phyloP scores from a whole-genome alignment of 1,140 invertebrate species.

The Pollicipes pollicipes region DNA sequence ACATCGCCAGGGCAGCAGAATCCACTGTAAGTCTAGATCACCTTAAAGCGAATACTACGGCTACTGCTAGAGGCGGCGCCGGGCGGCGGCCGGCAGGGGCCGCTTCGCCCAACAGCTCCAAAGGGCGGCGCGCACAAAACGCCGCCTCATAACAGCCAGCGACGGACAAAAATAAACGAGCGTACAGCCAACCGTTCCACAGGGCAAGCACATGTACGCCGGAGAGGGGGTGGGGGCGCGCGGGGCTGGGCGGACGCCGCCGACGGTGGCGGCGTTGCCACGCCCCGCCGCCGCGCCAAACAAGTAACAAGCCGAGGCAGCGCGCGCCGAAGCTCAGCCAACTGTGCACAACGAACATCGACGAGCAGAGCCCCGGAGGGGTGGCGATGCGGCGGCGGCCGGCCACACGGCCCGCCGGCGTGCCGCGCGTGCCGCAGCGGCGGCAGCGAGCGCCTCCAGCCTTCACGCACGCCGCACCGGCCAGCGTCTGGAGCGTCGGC shows the following conservation, averaged over 20 bases:
- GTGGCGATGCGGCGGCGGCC: too few relatives aligned
- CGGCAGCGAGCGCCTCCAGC: too few relatives aligned
- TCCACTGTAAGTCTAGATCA: not conserved
- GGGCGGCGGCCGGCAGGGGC: too few relatives aligned
- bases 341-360: not conserved
- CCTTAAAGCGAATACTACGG: not conserved
- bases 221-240: not conserved
- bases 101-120: not conserved
- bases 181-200: not conserved
- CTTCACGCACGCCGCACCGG: too few relatives aligned
- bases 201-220: not conserved
- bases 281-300: too few relatives aligned
- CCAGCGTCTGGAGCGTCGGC: too few relatives aligned
- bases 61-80: not conserved
- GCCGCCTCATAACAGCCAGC: not conserved
- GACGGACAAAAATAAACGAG: not conserved
- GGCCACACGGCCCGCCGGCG: too few relatives aligned
- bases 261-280: too few relatives aligned
- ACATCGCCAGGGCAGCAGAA: too few relatives aligned
- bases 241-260: too few relatives aligned
- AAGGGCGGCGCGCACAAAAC: not conserved
- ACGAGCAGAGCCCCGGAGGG: not conserved
- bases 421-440: too few relatives aligned
- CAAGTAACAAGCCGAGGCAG: not conserved
- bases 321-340: not conserved